Evolutionary conservation across 2,113 vertebrate genomes (phyloP), one percentile per base, ranked within the genome.

Genomic region (Mormyrus iriodes): DNA sequence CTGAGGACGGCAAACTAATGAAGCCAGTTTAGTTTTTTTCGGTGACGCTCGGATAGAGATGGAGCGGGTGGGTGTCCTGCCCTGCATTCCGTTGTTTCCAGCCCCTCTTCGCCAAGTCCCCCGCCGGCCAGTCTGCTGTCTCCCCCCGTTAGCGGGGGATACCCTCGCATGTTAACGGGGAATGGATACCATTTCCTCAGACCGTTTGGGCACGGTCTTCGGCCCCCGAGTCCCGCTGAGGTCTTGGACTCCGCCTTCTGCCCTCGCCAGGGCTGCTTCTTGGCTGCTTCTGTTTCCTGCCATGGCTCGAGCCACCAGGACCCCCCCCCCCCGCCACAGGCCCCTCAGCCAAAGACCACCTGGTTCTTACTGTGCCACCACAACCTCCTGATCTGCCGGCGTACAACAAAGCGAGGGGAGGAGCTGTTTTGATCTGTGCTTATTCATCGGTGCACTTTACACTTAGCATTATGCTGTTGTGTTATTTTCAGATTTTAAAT

Each of bases 331-430:
- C 1, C 19, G 1, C 35, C 55, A 15, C 0, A 24, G 3, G 7
- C n/a, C 85, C 49, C 73, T 79, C 73, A 79, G 73, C 46, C 82
- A 48, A 53, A 39, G 27, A 48, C 85, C 85, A 86, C 85, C 85
- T 86, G 82, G 42, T 84, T 42, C 19, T n/a, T 13, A 53, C 85
- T 86, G n/a, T 21, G 15, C 31, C 19, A 86, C 27, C 15, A 19
- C 51, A 53, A 52, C 6, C 24, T 44, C 42, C 85, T 55, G 27
- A 52, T n/a, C 51, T 86, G 51, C 51, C n/a, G 15, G 10, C 49
- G 9, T 21, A 19, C 42, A 48, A 84, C 44, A 48, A 84, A 84
- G 73, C 13, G n/a, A 79, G 73, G 42, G 35, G 31, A 79, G 17
- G 73, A 79, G 13, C 13, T 79, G 31, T 42, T 79, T 79, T 27